Evolutionary conservation across 2,113 vertebrate genomes (phyloP), one percentile per base, ranked within the genome.

Genomic region (Myotis yumanensis): DNA sequence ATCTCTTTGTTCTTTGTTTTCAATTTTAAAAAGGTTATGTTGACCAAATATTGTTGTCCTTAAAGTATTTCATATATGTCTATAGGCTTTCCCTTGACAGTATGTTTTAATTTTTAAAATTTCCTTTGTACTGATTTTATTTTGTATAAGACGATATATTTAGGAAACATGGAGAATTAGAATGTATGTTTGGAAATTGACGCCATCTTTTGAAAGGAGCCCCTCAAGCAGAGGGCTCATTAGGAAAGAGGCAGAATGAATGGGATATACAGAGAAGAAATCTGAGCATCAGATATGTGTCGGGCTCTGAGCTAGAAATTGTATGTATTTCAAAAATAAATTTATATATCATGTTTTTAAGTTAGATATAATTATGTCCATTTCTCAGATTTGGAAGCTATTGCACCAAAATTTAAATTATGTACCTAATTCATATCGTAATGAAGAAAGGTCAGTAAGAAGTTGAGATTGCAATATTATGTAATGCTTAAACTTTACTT

Each of bases 401-500:
- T 89, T 86, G 18, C 3, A 77, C 25, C 18, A 68, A 72, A 76
- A 89, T 95, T 79, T 92, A 86, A 83, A 69, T 51, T 43, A 64
- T 64, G 62, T 64, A 2, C 62, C 62, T 64, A 64, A 32, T 64
- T 32, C 62, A 64, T 64, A 64, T 32, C 14, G 2, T 64, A 64
- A 64, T 64, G 82, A 90, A 95, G 75, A 88, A 76, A 86, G 75
- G 25, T 37, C 76, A 22, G 46, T 40, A 64, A 23, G 48, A 54
- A 57, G 64, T 84, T 84, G 35, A 54, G 17, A 12, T 40, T 87
- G 8, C 88, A 85, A 46, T 69, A 66, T 52, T 66, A 71, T 86
- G 84, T 88, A 75, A 59, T 79, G 25, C 71, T 92, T 40, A 82
- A 73, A 89, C 17, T 59, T 82, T 69, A 85, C 57, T 83, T 73